These are phyloP conservation scores for Folsomia candida DNA, from an alignment of 2,888 invertebrate species.

Conservation along the genomic window DNA sequence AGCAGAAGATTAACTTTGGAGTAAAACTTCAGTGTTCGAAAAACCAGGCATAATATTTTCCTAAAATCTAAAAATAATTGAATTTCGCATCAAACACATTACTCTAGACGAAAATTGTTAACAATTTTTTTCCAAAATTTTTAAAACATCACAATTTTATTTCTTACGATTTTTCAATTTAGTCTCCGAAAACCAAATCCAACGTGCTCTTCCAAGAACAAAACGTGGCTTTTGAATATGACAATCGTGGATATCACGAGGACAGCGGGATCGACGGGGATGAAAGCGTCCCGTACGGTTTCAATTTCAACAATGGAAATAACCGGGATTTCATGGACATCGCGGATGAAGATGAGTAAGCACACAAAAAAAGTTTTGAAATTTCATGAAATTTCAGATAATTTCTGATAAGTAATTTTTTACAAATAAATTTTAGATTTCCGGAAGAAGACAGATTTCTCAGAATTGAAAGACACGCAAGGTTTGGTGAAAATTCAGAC, in stretches of 20 bases:
- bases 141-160: no score
- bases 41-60: no score
- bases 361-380: background rate
- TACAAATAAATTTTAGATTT: no score
- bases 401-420: no score
- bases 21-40: no score
- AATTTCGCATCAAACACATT: no score
- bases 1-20: no score
- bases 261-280: conserved; percentile 2
- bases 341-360: background rate
- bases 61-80: no score
- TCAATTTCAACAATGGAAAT: background rate
- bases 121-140: no score
- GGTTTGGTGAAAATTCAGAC: no score
- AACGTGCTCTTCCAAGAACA: conserved; percentile 15
- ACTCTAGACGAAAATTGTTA: no score
- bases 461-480: background rate
- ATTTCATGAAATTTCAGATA: background rate
- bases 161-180: no score
- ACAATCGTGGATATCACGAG: background rate
- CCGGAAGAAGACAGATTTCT: background rate
- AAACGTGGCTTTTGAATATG: conserved; percentile 1
- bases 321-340: background rate
- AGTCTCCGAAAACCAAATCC: background rate
- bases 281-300: background rate